These are phyloP conservation scores for Perca schrenkii DNA, from an alignment of 2,113 vertebrate genomes.

Conservation along the genomic window DNA sequence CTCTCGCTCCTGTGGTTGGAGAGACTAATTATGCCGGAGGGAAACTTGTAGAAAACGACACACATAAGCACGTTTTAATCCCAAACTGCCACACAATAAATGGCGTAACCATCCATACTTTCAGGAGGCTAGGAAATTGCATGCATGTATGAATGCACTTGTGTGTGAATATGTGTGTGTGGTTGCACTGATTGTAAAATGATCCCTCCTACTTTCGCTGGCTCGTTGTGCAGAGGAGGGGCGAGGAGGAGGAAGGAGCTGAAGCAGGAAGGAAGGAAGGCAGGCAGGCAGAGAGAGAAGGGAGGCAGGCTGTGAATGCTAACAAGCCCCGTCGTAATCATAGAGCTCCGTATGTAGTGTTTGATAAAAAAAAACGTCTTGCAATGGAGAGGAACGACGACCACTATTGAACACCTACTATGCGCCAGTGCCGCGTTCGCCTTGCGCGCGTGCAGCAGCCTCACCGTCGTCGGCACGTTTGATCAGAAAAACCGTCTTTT, in stretches of 20 bases:
- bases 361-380: slow-evolving; percentile 61
- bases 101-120: slow-evolving; percentile 16
- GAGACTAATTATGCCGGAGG: not conserved
- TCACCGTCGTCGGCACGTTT: slow-evolving; percentile 68
- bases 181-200: slow-evolving; percentile 76
- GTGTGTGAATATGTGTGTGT: slow-evolving; percentile 48
- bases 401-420: slow-evolving; percentile 74
- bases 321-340: slow-evolving; percentile 79
- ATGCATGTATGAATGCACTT: slow-evolving; percentile 21
- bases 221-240: slow-evolving; percentile 74
- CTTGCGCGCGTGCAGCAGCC: slow-evolving; percentile 74
- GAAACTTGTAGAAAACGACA: slow-evolving; percentile 19
- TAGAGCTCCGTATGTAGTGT: slow-evolving; percentile 73
- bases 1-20: slow-evolving; percentile 16
- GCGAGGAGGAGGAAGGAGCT: slow-evolving; percentile 60
- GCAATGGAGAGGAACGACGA: slow-evolving; percentile 79
- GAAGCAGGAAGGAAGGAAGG: slow-evolving; percentile 77
- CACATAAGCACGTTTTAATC: slow-evolving; percentile 18
- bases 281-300: slow-evolving; percentile 57
- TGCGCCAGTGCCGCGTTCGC: slow-evolving; percentile 80
- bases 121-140: slow-evolving; percentile 4
- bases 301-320: slow-evolving; percentile 83
- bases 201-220: slow-evolving; percentile 82
- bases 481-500: slow-evolving; percentile 74
- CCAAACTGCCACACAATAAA: slow-evolving; percentile 16